Percentiles rank a stretch among this genome's conserved stretches.
phyloP scores from a whole-genome alignment of 2,113 vertebrate species.

The Hemiscyllium ocellatum region DNA sequence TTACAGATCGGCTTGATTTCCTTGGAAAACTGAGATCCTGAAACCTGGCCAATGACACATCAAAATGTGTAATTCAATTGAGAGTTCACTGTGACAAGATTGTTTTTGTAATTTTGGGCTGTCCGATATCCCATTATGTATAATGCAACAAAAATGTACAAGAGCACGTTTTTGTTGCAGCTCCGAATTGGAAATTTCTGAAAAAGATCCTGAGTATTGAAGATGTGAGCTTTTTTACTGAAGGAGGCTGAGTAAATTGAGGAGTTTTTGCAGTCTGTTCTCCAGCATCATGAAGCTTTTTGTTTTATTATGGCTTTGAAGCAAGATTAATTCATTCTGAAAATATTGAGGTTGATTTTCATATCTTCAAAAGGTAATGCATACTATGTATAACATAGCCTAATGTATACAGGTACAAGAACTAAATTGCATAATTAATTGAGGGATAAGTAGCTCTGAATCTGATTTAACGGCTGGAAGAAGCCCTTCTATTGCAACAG shows the following conservation, averaged over 20 bases:
- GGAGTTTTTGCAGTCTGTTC: too few relatives aligned
- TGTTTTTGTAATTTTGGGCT: not conserved
- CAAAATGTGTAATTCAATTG: not conserved
- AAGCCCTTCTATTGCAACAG: not conserved
- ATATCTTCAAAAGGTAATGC: not conserved
- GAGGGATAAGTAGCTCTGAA: not conserved
- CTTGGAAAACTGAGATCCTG: not conserved
- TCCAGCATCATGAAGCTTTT: not conserved
- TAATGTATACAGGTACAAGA: not conserved
- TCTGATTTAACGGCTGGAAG: not conserved
- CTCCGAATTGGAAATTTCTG: not conserved
- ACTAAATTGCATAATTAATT: not conserved
- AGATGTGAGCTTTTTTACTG: not conserved
- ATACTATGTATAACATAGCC: not conserved
- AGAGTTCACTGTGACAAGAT: not conserved
- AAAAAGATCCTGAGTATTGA: not conserved
- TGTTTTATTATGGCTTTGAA: not conserved
- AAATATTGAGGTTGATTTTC: not conserved
- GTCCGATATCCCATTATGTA: not conserved
- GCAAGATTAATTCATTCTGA: not conserved
- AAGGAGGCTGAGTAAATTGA: not conserved
- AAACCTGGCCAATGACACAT: not conserved
- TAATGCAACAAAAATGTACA: not conserved
- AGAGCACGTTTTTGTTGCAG: not conserved
- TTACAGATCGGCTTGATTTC: not conserved